Evolutionary conservation across 53 echinoderm and acorn worm species (phyloP), one percentile per base, ranked within the genome.

Genomic region (Hippasteria phrygiana): DNA sequence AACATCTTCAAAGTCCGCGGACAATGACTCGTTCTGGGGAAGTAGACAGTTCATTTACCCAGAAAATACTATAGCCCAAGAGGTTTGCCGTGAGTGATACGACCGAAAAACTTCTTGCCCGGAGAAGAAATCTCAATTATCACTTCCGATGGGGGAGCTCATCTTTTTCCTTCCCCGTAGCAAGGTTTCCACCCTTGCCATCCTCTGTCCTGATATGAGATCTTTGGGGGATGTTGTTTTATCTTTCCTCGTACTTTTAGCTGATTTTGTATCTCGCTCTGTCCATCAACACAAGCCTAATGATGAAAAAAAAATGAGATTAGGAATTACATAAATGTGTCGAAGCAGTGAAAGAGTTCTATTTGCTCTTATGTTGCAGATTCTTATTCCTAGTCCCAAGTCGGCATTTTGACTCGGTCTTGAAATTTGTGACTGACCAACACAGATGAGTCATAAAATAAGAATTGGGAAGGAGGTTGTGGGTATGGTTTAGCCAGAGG

Each of bases 71-170:
- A 26, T 59, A 26, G 59, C 26, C 26, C 26, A 67, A 37, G 37
- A 34, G 35, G 67, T 67, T 11, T 67, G 11, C 67, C 67, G 12
- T 13, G 34, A 67, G 59, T 2, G 26, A 26, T 1, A 59, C 22
- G 59, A 24, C 7, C 59, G 8, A 20, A 59, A 59, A 24, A 59
- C 26, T 59, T 3, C 2, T 59, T 3, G 59, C 69, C 69, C 69
- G 0, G 37, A 26, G 69, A 35, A 11, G 34, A 67, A 67, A 11
- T 35, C 69, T 67, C 69, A 67, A 67, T 67, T 67, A 67, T 67
- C 22, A 28, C 14, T 51, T 75, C 47, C 75, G 51, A 75, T 75
- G 75, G 46, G n/a, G 46, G 9, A 48, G 31, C 46, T 75, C 35
- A 20, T 75, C 28, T 48, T 4, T 28, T 51, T 11, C 27, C n/a